Percentiles rank a stretch among this genome's conserved stretches.
These are phyloP conservation scores for Clinocottus analis DNA, from an alignment of 2,113 vertebrate genomes.

Conservation along the genomic window DNA sequence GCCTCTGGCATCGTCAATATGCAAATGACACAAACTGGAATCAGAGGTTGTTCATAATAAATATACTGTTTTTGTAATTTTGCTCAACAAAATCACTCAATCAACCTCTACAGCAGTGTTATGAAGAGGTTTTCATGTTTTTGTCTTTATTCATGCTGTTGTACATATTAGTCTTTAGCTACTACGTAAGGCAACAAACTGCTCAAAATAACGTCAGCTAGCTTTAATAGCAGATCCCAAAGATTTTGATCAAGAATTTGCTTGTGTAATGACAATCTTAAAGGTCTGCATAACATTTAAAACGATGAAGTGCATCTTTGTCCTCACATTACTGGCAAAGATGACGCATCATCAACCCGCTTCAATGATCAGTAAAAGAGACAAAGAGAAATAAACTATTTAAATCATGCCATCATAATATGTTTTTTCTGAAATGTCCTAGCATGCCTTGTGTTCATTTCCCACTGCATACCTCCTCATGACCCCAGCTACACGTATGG, in stretches of 20 bases:
- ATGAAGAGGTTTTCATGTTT: neutral
- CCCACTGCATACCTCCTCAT: constrained; percentile 16
- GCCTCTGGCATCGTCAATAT: neutral
- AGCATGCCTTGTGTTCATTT: constrained; percentile 34
- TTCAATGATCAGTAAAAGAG: neutral
- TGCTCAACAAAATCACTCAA: neutral
- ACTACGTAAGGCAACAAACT: neutral
- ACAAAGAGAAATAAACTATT: neutral
- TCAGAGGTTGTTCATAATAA: neutral
- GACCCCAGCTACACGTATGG: constrained; percentile 48
- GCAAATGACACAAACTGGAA: neutral
- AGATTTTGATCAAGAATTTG: neutral
- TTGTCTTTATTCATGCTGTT: neutral
- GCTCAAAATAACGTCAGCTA: neutral
- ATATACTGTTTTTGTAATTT: neutral
- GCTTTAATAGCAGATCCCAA: neutral
- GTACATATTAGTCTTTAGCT: neutral
- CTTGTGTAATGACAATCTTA: neutral
- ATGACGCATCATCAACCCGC: neutral
- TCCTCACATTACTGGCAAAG: neutral
- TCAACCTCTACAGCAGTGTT: neutral
- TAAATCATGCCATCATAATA: neutral
- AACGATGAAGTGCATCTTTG: neutral
- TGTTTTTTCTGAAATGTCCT: constrained; percentile 13
- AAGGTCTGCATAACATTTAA: neutral